Conservation (phyloP, 2,888 invertebrate genomes). For the Sarcophaga carnaria region DNA sequence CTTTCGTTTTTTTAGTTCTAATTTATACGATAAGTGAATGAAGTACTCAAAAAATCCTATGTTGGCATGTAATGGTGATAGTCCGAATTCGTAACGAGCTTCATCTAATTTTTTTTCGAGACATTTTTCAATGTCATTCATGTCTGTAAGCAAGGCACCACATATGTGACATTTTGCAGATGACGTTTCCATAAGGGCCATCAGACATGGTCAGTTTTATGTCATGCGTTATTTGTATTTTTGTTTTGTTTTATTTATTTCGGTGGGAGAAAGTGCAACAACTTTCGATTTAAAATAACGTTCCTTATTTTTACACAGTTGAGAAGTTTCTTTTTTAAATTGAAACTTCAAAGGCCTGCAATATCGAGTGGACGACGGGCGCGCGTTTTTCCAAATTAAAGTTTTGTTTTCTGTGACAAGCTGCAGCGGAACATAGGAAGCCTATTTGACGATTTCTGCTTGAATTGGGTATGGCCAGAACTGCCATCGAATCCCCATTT, state of each 20-base stretch:
- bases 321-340: neutral
- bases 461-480: neutral
- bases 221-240: conserved; percentile 1
- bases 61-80: conserved; percentile 1
- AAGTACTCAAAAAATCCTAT: conserved; percentile 41
- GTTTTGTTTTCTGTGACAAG: conserved; percentile 32
- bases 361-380: neutral
- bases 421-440: conserved; percentile 14
- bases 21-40: conserved; percentile 40
- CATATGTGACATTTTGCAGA: conserved; percentile 15
- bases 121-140: conserved; percentile 1
- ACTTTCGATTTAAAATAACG: conserved; percentile 7
- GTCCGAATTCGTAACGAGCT: conserved; percentile 9
- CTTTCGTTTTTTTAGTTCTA: no score
- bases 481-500: neutral
- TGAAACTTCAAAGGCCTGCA: neutral
- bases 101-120: neutral
- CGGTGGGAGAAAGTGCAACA: conserved; percentile 16
- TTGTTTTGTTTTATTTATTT: conserved; percentile 2
- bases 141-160: conserved; percentile 19
- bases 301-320: conserved; percentile 3
- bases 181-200: neutral
- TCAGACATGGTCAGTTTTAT: conserved; percentile 11
- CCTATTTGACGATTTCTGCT: conserved; percentile 18
- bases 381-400: neutral